Percentiles rank a stretch among this genome's conserved stretches.
Conservation (phyloP, 2,113 vertebrate species). For the Ceyx melanurus region DNA sequence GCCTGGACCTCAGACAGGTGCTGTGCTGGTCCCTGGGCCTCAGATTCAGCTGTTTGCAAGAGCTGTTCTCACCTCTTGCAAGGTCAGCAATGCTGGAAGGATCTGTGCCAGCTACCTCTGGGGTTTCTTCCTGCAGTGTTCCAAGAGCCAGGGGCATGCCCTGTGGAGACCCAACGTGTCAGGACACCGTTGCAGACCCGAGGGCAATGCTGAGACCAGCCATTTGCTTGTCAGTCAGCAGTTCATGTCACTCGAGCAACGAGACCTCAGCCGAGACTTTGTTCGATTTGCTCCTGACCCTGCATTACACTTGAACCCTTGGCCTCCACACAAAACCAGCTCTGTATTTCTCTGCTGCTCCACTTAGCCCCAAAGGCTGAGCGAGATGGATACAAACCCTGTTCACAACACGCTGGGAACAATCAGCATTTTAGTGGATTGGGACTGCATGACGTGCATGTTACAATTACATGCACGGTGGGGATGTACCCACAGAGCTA, state of each 20-base stretch:
- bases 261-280: background rate
- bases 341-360: background rate
- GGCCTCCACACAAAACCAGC: background rate
- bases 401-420: background rate
- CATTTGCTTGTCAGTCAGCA: background rate
- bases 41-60: background rate
- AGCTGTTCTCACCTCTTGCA: background rate
- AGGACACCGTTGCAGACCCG: background rate
- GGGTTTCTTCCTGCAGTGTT: background rate
- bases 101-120: background rate
- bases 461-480: background rate
- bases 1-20: background rate
- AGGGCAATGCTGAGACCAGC: background rate
- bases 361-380: background rate
- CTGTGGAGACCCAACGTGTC: background rate
- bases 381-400: background rate
- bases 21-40: background rate
- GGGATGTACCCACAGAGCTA: background rate
- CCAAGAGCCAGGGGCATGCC: background rate
- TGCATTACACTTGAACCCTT: constrained; percentile 1
- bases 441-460: rapidly evolving
- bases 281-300: background rate
- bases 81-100: background rate
- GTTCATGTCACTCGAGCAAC: background rate
- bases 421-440: background rate